Evolutionary conservation across 2,113 vertebrate genomes (phyloP).

Genomic region (Scophthalmus maximus): DNA sequence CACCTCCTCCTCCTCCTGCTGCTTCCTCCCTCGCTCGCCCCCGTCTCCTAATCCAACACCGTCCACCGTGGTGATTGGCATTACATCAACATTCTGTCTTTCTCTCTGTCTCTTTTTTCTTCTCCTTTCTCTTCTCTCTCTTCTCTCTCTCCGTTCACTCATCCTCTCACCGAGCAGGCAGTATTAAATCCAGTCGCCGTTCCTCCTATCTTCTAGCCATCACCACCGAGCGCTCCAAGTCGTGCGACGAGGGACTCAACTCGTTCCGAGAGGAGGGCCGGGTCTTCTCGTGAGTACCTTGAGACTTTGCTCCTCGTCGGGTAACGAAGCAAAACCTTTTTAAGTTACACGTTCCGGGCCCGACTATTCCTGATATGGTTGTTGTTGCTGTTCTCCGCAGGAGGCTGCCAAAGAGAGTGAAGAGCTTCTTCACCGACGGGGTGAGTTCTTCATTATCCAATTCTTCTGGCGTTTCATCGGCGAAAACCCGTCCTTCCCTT

Average conservation of each 20-base stretch:
- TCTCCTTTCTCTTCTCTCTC: conserved; percentile 14
- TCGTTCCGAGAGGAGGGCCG: conserved; percentile 92
- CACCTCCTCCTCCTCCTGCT: conserved; percentile 13
- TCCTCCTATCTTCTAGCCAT: conserved; percentile 98
- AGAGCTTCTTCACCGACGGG: conserved; percentile 96
- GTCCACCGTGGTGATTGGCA: conserved; percentile 66
- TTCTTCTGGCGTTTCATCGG: no score
- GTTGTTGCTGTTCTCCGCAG: conserved; percentile 75
- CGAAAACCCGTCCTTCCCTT: no score
- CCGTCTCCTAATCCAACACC: conserved; percentile 62
- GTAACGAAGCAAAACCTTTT: background rate
- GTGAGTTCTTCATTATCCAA: conserved; percentile 87
- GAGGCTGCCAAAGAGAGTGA: conserved; percentile 92
- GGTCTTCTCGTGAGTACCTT: conserved; percentile 83
- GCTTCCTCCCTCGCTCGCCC: conserved; percentile 26
- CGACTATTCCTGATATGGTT: no score
- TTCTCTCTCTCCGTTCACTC: conserved; percentile 45
- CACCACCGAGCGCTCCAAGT: conserved; percentile 97
- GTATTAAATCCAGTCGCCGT: conserved; percentile 93
- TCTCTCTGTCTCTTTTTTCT: conserved; percentile 38
- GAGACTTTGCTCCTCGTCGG: no score
- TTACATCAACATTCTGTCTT: conserved; percentile 72
- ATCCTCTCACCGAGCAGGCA: conserved; percentile 82
- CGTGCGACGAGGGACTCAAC: conserved; percentile 96
- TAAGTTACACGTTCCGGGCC: no score